Percentiles rank a stretch among this genome's conserved stretches.
These are phyloP conservation scores for Lacerta viridis DNA, from an alignment of 2,797 vertebrate species.

Conservation along the genomic window DNA sequence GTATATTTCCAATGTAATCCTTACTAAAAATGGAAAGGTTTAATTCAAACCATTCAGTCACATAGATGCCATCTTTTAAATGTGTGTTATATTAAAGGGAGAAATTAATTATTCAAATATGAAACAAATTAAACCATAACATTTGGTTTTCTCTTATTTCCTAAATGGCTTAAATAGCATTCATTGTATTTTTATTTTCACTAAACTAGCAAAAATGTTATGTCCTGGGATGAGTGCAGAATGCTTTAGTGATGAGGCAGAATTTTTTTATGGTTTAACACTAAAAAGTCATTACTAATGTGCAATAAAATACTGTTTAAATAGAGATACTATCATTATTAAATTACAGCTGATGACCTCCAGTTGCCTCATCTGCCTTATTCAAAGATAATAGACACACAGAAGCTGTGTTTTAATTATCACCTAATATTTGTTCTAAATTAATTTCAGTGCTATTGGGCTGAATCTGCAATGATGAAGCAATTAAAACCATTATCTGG, in stretches of 20 bases:
- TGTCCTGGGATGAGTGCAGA: slow-evolving; percentile 47
- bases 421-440: slow-evolving; percentile 79
- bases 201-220: slow-evolving; percentile 28
- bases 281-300: slow-evolving; percentile 73
- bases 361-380: slow-evolving; percentile 72
- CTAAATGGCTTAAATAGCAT: slow-evolving; percentile 43
- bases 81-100: slow-evolving; percentile 39
- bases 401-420: slow-evolving; percentile 80
- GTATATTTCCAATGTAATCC: background rate
- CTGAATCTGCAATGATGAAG: slow-evolving; percentile 76
- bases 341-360: slow-evolving; percentile 75
- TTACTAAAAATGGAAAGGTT: background rate
- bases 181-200: slow-evolving; percentile 38
- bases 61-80: background rate
- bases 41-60: background rate
- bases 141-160: slow-evolving; percentile 41
- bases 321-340: slow-evolving; percentile 70
- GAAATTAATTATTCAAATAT: slow-evolving; percentile 46
- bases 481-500: slow-evolving; percentile 78
- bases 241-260: slow-evolving; percentile 68
- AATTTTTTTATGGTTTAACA: slow-evolving; percentile 73
- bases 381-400: slow-evolving; percentile 71
- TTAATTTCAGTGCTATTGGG: slow-evolving; percentile 77
- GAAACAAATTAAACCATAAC: slow-evolving; percentile 41
- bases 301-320: slow-evolving; percentile 74